A percentile compares a stretch with the other conserved stretches of the same genome.
Evolutionary conservation across 2,113 vertebrate species (phyloP).

Genomic region (Mesocricetus auratus): DNA sequence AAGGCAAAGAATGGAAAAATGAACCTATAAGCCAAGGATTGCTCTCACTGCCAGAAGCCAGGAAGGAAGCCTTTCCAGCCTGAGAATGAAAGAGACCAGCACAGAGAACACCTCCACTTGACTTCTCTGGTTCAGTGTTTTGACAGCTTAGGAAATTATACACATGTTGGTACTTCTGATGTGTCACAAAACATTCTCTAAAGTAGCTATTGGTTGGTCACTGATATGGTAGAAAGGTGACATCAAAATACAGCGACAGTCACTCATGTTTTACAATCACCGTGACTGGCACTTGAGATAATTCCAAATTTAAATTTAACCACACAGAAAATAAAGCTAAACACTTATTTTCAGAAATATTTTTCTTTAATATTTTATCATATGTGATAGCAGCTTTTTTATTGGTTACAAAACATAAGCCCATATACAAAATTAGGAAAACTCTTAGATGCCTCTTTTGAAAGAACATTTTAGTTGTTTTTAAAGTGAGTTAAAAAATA

Average conservation of each 20-base stretch:
- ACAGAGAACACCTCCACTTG: not conserved
- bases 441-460: constrained; percentile 93
- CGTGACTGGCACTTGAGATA: constrained; percentile 71
- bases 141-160: constrained; percentile 1
- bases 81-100: not conserved
- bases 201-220: not conserved
- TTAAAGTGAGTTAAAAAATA: constrained; percentile 91
- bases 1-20: not conserved
- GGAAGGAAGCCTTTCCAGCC: not conserved
- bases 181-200: too few species aligned
- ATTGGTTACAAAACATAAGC: constrained; percentile 95
- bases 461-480: constrained; percentile 92
- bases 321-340: constrained; percentile 78
- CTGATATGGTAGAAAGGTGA: constrained; percentile 22
- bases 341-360: constrained; percentile 85
- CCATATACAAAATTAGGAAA: constrained; percentile 95
- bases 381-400: constrained; percentile 94
- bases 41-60: not conserved
- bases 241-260: constrained; percentile 47
- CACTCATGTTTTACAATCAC: constrained; percentile 68
- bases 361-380: constrained; percentile 86
- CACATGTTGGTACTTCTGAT: not conserved
- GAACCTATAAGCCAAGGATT: not conserved
- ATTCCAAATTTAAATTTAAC: constrained; percentile 71
- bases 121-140: constrained; percentile 13